Base-by-base conservation (phyloP, 1,140 invertebrate genomes). In the Cyphomyrmex costatus region DNA sequence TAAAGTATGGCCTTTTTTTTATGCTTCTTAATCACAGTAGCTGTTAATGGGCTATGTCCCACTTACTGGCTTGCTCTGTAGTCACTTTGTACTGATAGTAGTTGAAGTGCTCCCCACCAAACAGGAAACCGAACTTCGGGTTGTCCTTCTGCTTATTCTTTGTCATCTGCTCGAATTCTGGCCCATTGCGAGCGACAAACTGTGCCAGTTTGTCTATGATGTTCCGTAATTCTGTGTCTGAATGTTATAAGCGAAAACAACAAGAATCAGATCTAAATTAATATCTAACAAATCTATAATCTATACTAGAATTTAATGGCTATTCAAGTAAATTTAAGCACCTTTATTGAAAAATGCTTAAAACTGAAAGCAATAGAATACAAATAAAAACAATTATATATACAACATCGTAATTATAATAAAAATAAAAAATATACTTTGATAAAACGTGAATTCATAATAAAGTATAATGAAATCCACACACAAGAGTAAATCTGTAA, bases 141-240 rank as follows among this genome's bases (percentile, higher is more conserved):
- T 99, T 99, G 92, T 98, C 98, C 95, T 98, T 98, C 95, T 99
- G 99, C 95, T 99, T 99, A 92, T 98, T 98, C 96, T 99, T 99
- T 65, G 99, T 99, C 97, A 99, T 99, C 93, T 98, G 97, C 96
- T 99, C 99, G 96, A 99, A 99, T 94, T 99, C 99, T 2, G 98
- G 98, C 24, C 99, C 99, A 98, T 99, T 99, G 94, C 99, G 96
- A 86, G 99, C 99, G 77, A 99, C 99, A 97, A 99, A 99, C 94
- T 99, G 98, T 2, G 99, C 99, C 90, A 99, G 95, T 96, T 99
- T 99, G 95, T 99, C 99, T 92, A 99, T 99, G 92, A 99, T 99
- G 95, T 99, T 99, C 90, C 97, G 96, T 90, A 98, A 96, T 93
- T 99, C 98, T 91, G 97, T 97, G 96, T 99, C 98, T 99, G 93